phyloP scores from a whole-genome alignment of 1,140 invertebrate species.

The Ceratoteleas bidentatus region DNA sequence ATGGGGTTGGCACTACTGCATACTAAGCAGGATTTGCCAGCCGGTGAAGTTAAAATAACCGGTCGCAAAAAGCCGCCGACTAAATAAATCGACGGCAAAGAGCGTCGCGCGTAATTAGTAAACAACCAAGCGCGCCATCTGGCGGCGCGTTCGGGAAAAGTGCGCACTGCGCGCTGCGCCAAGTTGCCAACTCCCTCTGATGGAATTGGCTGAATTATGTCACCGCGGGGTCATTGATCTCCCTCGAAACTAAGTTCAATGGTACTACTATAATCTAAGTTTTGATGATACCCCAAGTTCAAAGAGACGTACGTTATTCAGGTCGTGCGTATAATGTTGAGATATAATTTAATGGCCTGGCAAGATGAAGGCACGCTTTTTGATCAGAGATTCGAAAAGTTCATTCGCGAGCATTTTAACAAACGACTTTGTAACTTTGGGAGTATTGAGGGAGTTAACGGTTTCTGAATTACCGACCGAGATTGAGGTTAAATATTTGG shows the following conservation, averaged over 20 bases:
- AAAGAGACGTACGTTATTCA: slow-evolving; percentile 46
- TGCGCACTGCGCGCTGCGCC: background rate
- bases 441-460: too few species aligned
- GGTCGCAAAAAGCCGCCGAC: slow-evolving; percentile 12
- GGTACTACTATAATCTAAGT: slow-evolving; percentile 56
- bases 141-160: background rate
- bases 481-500: too few species aligned
- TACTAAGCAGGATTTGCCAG: slow-evolving; percentile 33
- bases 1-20: slow-evolving; percentile 31
- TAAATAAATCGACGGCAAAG: slow-evolving; percentile 23
- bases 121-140: slow-evolving; percentile 7
- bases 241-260: slow-evolving; percentile 55
- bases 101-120: slow-evolving; percentile 4
- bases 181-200: slow-evolving; percentile 51
- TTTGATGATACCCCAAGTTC: slow-evolving; percentile 57
- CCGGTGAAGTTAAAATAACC: slow-evolving; percentile 31
- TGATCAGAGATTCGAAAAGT: background rate
- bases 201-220: slow-evolving; percentile 60
- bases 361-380: slow-evolving; percentile 9
- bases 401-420: too few species aligned
- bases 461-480: too few species aligned
- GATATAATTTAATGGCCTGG: slow-evolving; percentile 23
- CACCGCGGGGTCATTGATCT: slow-evolving; percentile 49
- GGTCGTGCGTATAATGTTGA: slow-evolving; percentile 33
- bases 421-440: too few species aligned